phyloP scores from a whole-genome alignment of 2,888 invertebrate species.

The Pteria penguin region DNA sequence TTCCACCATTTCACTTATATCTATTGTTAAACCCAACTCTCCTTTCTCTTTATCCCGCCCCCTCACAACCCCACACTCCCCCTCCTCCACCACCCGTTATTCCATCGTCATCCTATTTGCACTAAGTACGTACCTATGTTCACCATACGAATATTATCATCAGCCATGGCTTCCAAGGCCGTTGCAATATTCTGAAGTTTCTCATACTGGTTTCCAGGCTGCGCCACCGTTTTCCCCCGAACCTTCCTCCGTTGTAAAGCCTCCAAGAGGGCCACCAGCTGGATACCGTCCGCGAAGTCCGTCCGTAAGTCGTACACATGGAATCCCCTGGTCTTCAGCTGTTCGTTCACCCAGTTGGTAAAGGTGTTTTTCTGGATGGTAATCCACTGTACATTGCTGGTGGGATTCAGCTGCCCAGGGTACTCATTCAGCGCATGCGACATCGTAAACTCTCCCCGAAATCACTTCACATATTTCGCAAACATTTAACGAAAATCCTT shows the following conservation, averaged over 20 bases:
- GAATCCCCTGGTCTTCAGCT: slow-evolving; percentile 75
- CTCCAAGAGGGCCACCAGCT: slow-evolving; percentile 94
- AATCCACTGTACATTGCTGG: slow-evolving; percentile 85
- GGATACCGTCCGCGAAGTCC: slow-evolving; percentile 95
- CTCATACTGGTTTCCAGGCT: slow-evolving; percentile 96
- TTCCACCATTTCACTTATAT: no score
- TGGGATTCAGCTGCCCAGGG: background rate
- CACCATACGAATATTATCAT: slow-evolving; percentile 97
- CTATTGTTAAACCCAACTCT: no score
- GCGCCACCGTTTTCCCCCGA: slow-evolving; percentile 84
- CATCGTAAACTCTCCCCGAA: no score
- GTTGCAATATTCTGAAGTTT: slow-evolving; percentile 97
- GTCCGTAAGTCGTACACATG: slow-evolving; percentile 91
- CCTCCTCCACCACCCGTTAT: no score
- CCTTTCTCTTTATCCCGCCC: no score
- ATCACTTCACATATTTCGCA: no score
- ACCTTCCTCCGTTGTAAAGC: slow-evolving; percentile 86
- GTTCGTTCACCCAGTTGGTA: slow-evolving; percentile 97
- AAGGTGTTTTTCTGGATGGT: slow-evolving; percentile 86
- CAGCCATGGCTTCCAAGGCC: slow-evolving; percentile 94
- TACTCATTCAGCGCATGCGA: background rate
- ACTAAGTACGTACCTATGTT: slow-evolving; percentile 92
- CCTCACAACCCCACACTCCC: no score
- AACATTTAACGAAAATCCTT: no score
- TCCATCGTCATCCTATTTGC: no score